Percentiles rank a stretch among this genome's conserved stretches.
Conservation (phyloP, 2,888 invertebrate genomes). For the Helleia helle region DNA sequence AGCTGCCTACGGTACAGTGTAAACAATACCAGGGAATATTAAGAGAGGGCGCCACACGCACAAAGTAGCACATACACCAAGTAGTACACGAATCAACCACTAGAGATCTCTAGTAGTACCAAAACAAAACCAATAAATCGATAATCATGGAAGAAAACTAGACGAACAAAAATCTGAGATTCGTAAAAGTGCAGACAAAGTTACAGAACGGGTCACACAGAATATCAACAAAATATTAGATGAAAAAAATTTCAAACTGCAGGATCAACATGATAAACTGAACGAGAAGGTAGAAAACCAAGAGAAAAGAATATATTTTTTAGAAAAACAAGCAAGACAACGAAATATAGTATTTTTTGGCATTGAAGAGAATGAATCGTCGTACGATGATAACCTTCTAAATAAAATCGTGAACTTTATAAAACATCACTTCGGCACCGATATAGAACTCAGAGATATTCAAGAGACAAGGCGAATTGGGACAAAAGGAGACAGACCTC, state of each 20-base stretch:
- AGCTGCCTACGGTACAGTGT: too few relatives aligned
- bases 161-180: slow-evolving; percentile 4
- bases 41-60: too few relatives aligned
- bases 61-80: too few relatives aligned
- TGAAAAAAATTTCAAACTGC: not conserved
- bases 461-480: slow-evolving; percentile 5
- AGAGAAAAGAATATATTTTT: too few relatives aligned
- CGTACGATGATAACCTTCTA: not conserved
- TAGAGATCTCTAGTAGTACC: too few relatives aligned
- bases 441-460: not conserved
- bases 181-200: not conserved
- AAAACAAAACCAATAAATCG: not conserved
- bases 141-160: slow-evolving; percentile 2
- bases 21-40: too few relatives aligned
- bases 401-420: not conserved
- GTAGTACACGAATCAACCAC: too few relatives aligned
- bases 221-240: not conserved
- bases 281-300: not conserved
- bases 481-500: slow-evolving; percentile 1
- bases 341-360: too few relatives aligned
- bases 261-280: not conserved
- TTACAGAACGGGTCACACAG: not conserved
- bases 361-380: too few relatives aligned
- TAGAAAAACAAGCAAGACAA: not conserved
- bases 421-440: not conserved